Conservation (phyloP, 1,140 invertebrate species). For the Caenorhabditis tropicalis region DNA sequence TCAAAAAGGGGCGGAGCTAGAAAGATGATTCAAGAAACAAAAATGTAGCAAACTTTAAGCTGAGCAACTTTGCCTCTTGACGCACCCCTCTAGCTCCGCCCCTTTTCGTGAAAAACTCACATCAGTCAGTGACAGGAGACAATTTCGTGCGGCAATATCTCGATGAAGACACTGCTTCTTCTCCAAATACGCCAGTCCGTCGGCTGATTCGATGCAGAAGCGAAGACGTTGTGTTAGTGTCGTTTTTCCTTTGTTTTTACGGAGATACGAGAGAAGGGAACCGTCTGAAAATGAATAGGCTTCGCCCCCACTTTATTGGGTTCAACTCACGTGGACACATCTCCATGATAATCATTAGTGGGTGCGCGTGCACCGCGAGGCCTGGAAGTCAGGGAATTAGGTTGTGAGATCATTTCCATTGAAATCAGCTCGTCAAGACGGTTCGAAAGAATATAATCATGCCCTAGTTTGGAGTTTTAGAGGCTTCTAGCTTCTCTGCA, state of each 20-base stretch:
- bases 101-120: not conserved
- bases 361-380: conserved; percentile 74
- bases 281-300: conserved; percentile 43
- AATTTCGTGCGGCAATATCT: conserved; percentile 57
- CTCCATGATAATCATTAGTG: conserved; percentile 61
- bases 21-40: too few relatives aligned
- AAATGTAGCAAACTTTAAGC: too few relatives aligned
- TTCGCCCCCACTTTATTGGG: too few relatives aligned
- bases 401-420: too few relatives aligned
- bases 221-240: conserved; percentile 55
- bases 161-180: conserved; percentile 43
- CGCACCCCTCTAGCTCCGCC: too few relatives aligned
- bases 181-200: conserved; percentile 57
- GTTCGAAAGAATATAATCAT: too few relatives aligned
- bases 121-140: conserved; percentile 53
- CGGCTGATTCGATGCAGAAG: conserved; percentile 58
- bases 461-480: too few relatives aligned
- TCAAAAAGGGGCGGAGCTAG: too few relatives aligned
- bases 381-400: conserved; percentile 59
- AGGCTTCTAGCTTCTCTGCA: too few relatives aligned
- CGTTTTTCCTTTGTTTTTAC: conserved; percentile 53
- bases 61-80: too few relatives aligned
- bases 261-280: conserved; percentile 54
- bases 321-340: conserved; percentile 57
- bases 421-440: too few relatives aligned